Base-by-base conservation (phyloP, 2,888 invertebrate species). In the Cerceris rybyensis region DNA sequence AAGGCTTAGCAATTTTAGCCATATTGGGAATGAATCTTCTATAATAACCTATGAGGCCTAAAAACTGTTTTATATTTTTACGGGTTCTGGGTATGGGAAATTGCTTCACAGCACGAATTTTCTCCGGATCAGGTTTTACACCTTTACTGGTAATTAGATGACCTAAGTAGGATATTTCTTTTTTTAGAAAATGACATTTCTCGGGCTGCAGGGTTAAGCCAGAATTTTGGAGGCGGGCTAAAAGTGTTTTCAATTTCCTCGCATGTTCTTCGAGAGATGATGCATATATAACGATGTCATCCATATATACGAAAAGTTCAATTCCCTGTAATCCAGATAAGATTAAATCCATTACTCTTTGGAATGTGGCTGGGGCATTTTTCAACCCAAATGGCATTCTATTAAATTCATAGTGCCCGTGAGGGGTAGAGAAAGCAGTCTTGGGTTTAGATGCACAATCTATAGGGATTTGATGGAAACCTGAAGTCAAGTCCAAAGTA, bases 41-140 rank as follows among this genome's bases (percentile, higher is more conserved):
- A 28, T 74, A 78, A 43, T 70, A 63, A 0, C 59, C 65, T 6
- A 43, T 28, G 7, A 50, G n/a, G n/a, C n/a, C n/a, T n/a, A n/a
- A n/a, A n/a, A n/a, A n/a, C n/a, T n/a, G n/a, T n/a, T n/a, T n/a
- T n/a, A n/a, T n/a, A n/a, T n/a, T n/a, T n/a, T n/a, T n/a, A n/a
- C n/a, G n/a, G n/a, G n/a, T n/a, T n/a, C n/a, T n/a, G n/a, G n/a
- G n/a, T n/a, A n/a, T n/a, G n/a, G n/a, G n/a, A n/a, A n/a, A n/a
- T n/a, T n/a, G n/a, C n/a, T n/a, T n/a, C n/a, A n/a, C n/a, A n/a
- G n/a, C n/a, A n/a, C n/a, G n/a, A n/a, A n/a, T n/a, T n/a, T 49
- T 0, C 70, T 54, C 49, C 0, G 85, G 85, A 55, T 84, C 71
- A 2, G 86, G 85, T 14, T 68, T 68, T 11, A 79, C 72, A 17